Evolutionary conservation across 1,140 invertebrate species (phyloP), one percentile per base, ranked within the genome.

Genomic region (Drosophila sucinea): DNA sequence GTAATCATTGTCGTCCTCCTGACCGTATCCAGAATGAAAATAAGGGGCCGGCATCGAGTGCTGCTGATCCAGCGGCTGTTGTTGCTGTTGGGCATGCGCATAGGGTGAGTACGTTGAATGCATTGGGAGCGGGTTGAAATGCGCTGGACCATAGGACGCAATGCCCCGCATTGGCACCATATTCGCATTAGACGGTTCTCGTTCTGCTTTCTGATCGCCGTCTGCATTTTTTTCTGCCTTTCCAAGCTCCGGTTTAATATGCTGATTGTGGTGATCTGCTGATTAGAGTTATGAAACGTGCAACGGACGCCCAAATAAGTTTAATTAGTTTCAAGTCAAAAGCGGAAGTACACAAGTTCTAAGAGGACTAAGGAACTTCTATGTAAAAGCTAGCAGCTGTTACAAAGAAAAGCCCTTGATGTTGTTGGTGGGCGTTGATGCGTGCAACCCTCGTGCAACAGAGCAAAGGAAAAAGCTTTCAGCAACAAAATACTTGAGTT

Each of bases 1-100:
- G 84, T 96, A 96, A 68, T 96, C 95, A 90, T 96, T 96, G 29
- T 44, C 44, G 6, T 67, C 81, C 41, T 73, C 86, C 55, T 91
- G 85, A 67, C 93, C 92, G 38, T 80, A 92, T n/a, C 89, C 87
- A 30, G 72, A 74, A 67, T 87, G 81, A n/a, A 89, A 87, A 17
- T 84, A 87, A 1, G 69, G 56, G 17, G 67, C 63, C 41, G 38
- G 63, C 8, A 40, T 54, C 5, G 63, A 38, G 3, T 67, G 70
- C 27, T 73, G 70, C 6, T 56, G 60, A 5, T 64, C 67, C 29
- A 40, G 29, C 2, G 71, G 80, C 25, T 82, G 79, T n/a, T 74
- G 79, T 0, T 82, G 67, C 27, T 81, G 77, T 86, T 81, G 67
- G 77, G 70, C 30, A 56, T 65, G 47, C 78, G 84, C 55, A 87